phyloP scores from a whole-genome alignment of 1,140 invertebrate genomes.

The Vollenhovia emeryi region DNA sequence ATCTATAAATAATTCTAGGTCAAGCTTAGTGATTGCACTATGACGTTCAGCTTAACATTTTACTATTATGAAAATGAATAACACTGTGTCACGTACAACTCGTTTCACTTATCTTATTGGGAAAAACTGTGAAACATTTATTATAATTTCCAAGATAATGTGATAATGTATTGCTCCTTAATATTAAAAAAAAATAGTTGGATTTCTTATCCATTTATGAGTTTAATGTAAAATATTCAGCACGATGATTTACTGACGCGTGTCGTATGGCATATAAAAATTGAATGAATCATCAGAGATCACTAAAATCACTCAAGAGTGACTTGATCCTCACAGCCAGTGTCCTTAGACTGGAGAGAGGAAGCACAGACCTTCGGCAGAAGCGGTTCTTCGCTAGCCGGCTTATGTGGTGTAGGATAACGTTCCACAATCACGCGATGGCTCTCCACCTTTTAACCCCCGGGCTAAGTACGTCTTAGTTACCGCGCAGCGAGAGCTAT shows the following conservation, averaged over 20 bases:
- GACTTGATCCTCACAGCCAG: conserved; percentile 52
- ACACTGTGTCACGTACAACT: background rate
- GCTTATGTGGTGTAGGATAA: conserved; percentile 76
- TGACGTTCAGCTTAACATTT: background rate
- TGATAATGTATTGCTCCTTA: background rate
- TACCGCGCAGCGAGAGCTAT: conserved; percentile 68
- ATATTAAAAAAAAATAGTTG: background rate
- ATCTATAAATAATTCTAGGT: background rate
- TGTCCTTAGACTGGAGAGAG: conserved; percentile 41
- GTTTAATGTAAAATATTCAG: conserved; percentile 29
- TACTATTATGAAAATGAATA: background rate
- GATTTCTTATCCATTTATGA: background rate
- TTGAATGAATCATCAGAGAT: conserved; percentile 65
- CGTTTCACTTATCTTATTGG: background rate
- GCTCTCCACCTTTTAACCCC: conserved; percentile 79
- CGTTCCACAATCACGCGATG: conserved; percentile 81
- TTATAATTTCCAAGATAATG: background rate
- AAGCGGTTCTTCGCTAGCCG: conserved; percentile 74
- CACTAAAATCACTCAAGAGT: conserved; percentile 28
- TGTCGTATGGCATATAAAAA: conserved; percentile 41
- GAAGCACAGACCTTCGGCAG: conserved; percentile 62
- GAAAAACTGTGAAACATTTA: too few relatives aligned
- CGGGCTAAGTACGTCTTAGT: conserved; percentile 76
- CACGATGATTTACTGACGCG: conserved; percentile 44
- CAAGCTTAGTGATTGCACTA: background rate